Conservation (phyloP, 2,797 vertebrate species). For the Antennarius maculatus region DNA sequence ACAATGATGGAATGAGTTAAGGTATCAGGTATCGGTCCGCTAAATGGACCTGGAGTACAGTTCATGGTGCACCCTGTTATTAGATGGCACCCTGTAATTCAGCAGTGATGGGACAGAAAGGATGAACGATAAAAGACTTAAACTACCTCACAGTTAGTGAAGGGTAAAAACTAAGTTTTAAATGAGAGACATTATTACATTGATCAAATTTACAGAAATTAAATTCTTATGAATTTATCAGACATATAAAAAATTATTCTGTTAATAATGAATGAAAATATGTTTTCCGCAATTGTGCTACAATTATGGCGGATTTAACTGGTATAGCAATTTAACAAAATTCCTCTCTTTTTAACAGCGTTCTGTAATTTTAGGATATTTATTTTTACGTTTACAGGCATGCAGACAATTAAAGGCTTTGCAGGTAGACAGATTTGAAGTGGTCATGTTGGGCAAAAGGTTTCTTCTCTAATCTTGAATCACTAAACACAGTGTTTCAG, state of each 20-base stretch:
- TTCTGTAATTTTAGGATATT: slow-evolving; percentile 53
- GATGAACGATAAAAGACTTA: slow-evolving; percentile 50
- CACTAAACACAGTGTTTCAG: slow-evolving; percentile 1
- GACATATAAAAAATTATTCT: neutral
- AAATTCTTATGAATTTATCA: neutral
- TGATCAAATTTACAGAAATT: neutral
- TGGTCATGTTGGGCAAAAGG: slow-evolving; percentile 23
- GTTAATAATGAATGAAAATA: slow-evolving; percentile 1
- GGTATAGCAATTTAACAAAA: slow-evolving; percentile 36
- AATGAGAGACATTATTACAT: neutral
- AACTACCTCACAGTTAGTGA: slow-evolving; percentile 43
- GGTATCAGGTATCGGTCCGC: slow-evolving; percentile 75
- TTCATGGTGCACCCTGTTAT: slow-evolving; percentile 64
- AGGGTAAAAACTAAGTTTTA: slow-evolving; percentile 6
- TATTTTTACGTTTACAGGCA: slow-evolving; percentile 39
- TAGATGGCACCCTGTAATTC: slow-evolving; percentile 72
- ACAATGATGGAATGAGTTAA: slow-evolving; percentile 74
- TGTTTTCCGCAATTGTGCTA: slow-evolving; percentile 21
- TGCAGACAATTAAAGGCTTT: slow-evolving; percentile 51
- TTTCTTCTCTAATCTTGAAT: slow-evolving; percentile 32
- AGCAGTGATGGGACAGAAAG: slow-evolving; percentile 37
- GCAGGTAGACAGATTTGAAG: neutral
- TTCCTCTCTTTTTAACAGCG: slow-evolving; percentile 5
- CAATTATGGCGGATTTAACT: slow-evolving; percentile 39
- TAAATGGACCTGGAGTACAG: slow-evolving; percentile 51